These are phyloP conservation scores for Eudasyphora cyanicolor DNA, from an alignment of 2,888 invertebrate species.

Conservation along the genomic window DNA sequence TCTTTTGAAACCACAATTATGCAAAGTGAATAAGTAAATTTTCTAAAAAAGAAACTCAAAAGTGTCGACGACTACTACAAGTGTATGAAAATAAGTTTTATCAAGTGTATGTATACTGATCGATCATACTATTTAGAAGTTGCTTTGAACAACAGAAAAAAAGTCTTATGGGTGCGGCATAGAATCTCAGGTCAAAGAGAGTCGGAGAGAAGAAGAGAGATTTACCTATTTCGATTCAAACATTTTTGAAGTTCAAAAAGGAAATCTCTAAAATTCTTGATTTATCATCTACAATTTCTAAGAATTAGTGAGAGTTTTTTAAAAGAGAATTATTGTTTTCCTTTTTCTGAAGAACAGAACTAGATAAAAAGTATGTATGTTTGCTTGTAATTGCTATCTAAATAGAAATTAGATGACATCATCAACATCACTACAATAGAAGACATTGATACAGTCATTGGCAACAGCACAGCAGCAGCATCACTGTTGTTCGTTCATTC, in stretches of 20 bases:
- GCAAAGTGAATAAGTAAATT: slow-evolving; percentile 9
- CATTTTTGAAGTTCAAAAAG: not conserved
- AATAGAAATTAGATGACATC: slow-evolving; percentile 58
- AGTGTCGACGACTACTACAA: not conserved
- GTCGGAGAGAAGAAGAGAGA: not conserved
- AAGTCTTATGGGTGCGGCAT: slow-evolving; percentile 18
- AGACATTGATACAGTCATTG: slow-evolving; percentile 5
- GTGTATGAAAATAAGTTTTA: not conserved
- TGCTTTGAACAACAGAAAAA: not conserved
- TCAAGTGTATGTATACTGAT: slow-evolving; percentile 27
- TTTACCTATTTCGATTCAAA: not conserved
- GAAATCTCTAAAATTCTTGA: not conserved
- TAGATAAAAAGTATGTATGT: slow-evolving; percentile 19
- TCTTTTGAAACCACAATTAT: slow-evolving; percentile 8
- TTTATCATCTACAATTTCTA: not conserved
- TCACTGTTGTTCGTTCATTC: no score
- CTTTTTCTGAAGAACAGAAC: no score
- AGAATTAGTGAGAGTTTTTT: not conserved
- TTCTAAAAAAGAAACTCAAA: not conserved
- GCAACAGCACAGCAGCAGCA: slow-evolving; percentile 7
- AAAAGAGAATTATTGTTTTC: no score
- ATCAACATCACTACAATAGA: slow-evolving; percentile 29
- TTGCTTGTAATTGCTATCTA: slow-evolving; percentile 29
- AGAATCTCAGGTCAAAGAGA: not conserved
- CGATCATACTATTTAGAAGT: slow-evolving; percentile 31